Percentiles rank a stretch among this genome's conserved stretches.
These are phyloP conservation scores for Stegodyphus dumicola DNA, from an alignment of 1,140 invertebrate species.

Conservation along the genomic window DNA sequence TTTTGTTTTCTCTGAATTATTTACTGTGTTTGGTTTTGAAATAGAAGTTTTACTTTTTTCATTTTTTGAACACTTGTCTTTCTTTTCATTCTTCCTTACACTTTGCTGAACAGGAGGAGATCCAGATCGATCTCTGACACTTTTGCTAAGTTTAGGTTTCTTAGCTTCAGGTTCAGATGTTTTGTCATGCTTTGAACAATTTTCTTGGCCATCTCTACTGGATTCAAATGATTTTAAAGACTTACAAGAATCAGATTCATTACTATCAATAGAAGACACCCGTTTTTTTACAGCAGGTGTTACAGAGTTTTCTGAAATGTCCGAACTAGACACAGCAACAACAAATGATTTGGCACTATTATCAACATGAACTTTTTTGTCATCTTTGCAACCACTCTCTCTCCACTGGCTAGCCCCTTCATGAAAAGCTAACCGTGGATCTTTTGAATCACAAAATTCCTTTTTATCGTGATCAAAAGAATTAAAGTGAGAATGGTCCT, in stretches of 20 bases:
- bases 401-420: slow-evolving; percentile 35
- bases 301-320: slow-evolving; percentile 16
- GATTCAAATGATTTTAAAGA: slow-evolving; percentile 50
- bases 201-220: slow-evolving; percentile 54
- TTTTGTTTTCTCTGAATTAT: slow-evolving; percentile 65
- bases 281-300: slow-evolving; percentile 55
- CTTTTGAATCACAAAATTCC: slow-evolving; percentile 53
- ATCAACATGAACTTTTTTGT: slow-evolving; percentile 28
- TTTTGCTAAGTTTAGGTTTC: slow-evolving; percentile 73
- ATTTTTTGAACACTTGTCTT: slow-evolving; percentile 35
- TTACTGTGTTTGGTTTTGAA: slow-evolving; percentile 12
- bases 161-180: slow-evolving; percentile 75
- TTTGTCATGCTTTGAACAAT: slow-evolving; percentile 46
- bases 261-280: slow-evolving; percentile 78
- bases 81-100: slow-evolving; percentile 60
- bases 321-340: slow-evolving; percentile 5
- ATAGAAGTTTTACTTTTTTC: slow-evolving; percentile 29
- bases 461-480: slow-evolving; percentile 45
- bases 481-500: slow-evolving; percentile 37
- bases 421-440: slow-evolving; percentile 33
- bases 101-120: slow-evolving; percentile 19
- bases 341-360: slow-evolving; percentile 51
- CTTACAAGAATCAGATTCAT: slow-evolving; percentile 69
- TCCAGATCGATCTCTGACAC: slow-evolving; percentile 6
- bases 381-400: slow-evolving; percentile 44